A percentile compares a stretch with the other conserved stretches of the same genome.
Conservation (phyloP, 2,113 vertebrate species). For the Notothenia coriiceps region DNA sequence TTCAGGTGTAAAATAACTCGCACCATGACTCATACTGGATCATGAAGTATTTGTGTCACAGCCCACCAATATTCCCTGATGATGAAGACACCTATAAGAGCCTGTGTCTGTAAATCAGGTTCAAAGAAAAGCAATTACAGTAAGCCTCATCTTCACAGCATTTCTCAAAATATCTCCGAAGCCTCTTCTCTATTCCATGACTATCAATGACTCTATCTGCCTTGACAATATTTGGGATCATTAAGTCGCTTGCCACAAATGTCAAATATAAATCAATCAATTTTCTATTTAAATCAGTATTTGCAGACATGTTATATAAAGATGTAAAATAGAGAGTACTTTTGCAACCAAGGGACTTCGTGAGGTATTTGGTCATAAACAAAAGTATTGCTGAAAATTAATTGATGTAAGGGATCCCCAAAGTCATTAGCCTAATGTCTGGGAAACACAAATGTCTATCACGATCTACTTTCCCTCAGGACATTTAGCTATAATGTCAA, state of each 20-base stretch:
- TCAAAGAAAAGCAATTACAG: conserved; percentile 61
- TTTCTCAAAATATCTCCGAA: conserved; percentile 50
- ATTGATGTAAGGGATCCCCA: neutral
- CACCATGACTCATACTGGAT: conserved; percentile 44
- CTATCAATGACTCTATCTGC: conserved; percentile 32
- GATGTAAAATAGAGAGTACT: neutral
- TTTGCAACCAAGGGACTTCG: neutral
- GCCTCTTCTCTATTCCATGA: conserved; percentile 26
- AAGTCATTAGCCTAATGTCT: neutral
- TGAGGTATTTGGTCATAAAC: neutral
- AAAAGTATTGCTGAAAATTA: neutral
- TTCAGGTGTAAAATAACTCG: conserved; percentile 26
- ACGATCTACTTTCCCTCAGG: too few species aligned
- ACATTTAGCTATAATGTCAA: too few species aligned
- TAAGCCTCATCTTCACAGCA: conserved; percentile 41
- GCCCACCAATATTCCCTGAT: conserved; percentile 28
- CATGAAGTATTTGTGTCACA: conserved; percentile 41
- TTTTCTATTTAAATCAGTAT: neutral
- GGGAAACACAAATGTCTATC: too few species aligned
- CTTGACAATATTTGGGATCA: conserved; percentile 22
- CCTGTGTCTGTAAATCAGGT: conserved; percentile 33
- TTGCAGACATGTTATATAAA: neutral
- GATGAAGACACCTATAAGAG: conserved; percentile 41
- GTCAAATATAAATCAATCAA: conserved; percentile 13
- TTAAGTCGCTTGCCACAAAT: neutral